These are phyloP conservation scores for Lasiurus cinereus DNA, from an alignment of 2,113 vertebrate species.

Conservation along the genomic window DNA sequence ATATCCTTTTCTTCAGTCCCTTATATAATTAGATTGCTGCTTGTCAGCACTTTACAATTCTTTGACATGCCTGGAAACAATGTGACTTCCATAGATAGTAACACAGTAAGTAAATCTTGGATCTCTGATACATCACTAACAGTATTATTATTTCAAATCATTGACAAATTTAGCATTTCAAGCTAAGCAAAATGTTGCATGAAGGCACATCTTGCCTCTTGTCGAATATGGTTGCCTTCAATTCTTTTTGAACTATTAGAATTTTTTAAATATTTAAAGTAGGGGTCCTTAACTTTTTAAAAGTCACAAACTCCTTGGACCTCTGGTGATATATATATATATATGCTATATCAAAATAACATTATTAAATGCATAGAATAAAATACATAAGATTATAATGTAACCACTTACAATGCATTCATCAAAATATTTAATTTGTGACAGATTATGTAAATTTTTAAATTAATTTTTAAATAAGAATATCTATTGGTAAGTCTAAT, in stretches of 20 bases:
- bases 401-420: not conserved
- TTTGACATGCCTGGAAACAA: not conserved
- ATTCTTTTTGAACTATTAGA: not conserved
- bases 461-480: not conserved
- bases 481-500: not conserved
- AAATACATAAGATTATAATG: not conserved
- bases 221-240: not conserved
- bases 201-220: not conserved
- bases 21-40: not conserved
- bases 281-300: not conserved
- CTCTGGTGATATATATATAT: not conserved
- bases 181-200: slow-evolving; percentile 14
- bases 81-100: not conserved
- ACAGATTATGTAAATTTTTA: not conserved
- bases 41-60: not conserved
- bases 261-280: not conserved
- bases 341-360: slow-evolving; percentile 14
- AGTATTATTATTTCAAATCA: not conserved
- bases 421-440: slow-evolving; percentile 26
- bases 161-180: not conserved
- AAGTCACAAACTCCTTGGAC: not conserved
- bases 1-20: not conserved
- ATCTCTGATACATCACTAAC: not conserved
- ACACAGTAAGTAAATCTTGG: not conserved
- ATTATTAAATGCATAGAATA: slow-evolving; percentile 17